Evolutionary conservation across 2,888 invertebrate genomes (phyloP).

Genomic region (Tetragonula carbonaria): DNA sequence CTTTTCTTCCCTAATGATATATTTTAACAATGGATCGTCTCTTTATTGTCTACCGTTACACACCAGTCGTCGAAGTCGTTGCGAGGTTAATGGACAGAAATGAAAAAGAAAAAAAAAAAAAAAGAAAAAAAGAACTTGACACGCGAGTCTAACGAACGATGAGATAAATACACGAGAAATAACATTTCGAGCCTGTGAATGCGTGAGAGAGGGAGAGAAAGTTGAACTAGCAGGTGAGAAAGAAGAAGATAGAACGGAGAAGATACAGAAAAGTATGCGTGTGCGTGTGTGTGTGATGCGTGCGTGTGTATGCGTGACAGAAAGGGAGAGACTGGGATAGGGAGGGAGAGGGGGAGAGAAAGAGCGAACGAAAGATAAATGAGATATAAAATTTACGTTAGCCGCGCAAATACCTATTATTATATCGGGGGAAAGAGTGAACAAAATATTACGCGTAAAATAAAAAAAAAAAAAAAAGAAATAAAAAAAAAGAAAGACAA

Average conservation of each 20-base stretch:
- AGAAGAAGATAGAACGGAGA: neutral
- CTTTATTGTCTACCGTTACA: conserved; percentile 67
- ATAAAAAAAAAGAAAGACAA: conserved; percentile 28
- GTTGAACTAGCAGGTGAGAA: conserved; percentile 29
- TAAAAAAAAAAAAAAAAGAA: neutral
- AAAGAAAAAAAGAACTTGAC: neutral
- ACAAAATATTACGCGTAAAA: conserved; percentile 34
- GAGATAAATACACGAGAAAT: neutral
- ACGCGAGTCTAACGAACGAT: conserved; percentile 30
- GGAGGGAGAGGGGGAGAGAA: neutral
- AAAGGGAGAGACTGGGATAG: conserved; percentile 1
- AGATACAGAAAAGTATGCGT: neutral
- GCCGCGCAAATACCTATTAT: conserved; percentile 18
- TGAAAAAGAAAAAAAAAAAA: neutral
- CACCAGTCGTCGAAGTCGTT: conserved; percentile 66
- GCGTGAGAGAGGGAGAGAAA: conserved; percentile 38
- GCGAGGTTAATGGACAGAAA: conserved; percentile 9
- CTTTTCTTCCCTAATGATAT: conserved; percentile 64
- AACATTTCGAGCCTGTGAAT: conserved; percentile 30
- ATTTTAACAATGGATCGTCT: conserved; percentile 68
- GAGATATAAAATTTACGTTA: conserved; percentile 34
- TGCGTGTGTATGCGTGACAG: neutral
- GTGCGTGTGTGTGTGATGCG: no score
- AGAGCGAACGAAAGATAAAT: neutral
- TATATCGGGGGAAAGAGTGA: conserved; percentile 21